Evolutionary conservation across 2,888 invertebrate species (phyloP).

Genomic region (Mayetiola destructor): DNA sequence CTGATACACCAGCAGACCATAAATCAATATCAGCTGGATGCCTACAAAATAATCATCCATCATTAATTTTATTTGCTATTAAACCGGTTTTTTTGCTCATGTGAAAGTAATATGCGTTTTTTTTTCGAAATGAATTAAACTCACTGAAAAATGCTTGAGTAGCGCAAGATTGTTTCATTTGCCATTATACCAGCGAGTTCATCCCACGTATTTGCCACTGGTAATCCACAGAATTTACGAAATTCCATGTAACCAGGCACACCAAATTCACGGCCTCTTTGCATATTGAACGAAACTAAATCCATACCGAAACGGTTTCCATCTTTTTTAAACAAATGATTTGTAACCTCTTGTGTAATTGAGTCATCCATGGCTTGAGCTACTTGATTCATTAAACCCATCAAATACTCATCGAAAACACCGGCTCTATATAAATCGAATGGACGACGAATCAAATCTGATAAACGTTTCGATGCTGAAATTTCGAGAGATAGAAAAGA

Average conservation of each 20-base stretch:
- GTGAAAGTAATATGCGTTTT: not conserved
- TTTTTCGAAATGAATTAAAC: slow-evolving; percentile 23
- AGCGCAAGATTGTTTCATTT: slow-evolving; percentile 70
- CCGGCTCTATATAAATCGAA: slow-evolving; percentile 83
- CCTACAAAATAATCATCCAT: slow-evolving; percentile 31
- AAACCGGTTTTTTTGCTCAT: not conserved
- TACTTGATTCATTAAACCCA: slow-evolving; percentile 87
- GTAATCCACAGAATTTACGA: slow-evolving; percentile 77
- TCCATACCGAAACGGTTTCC: slow-evolving; percentile 66
- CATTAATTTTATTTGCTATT: slow-evolving; percentile 11
- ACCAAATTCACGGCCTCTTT: slow-evolving; percentile 81
- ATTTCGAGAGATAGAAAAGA: slow-evolving; percentile 18
- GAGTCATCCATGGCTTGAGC: slow-evolving; percentile 92
- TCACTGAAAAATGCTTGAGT: slow-evolving; percentile 69
- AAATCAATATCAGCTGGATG: slow-evolving; percentile 85
- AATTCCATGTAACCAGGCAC: slow-evolving; percentile 87
- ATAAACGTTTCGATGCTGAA: slow-evolving; percentile 72
- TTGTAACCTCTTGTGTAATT: slow-evolving; percentile 79
- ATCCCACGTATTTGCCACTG: slow-evolving; percentile 57
- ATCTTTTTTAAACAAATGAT: slow-evolving; percentile 78
- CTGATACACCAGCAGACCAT: slow-evolving; percentile 90
- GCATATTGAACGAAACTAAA: slow-evolving; percentile 84
- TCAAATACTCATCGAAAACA: slow-evolving; percentile 78
- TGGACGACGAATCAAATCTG: slow-evolving; percentile 76
- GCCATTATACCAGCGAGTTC: slow-evolving; percentile 78